These are phyloP conservation scores for Lonchura striata DNA, from an alignment of 2,113 vertebrate genomes.

Conservation along the genomic window DNA sequence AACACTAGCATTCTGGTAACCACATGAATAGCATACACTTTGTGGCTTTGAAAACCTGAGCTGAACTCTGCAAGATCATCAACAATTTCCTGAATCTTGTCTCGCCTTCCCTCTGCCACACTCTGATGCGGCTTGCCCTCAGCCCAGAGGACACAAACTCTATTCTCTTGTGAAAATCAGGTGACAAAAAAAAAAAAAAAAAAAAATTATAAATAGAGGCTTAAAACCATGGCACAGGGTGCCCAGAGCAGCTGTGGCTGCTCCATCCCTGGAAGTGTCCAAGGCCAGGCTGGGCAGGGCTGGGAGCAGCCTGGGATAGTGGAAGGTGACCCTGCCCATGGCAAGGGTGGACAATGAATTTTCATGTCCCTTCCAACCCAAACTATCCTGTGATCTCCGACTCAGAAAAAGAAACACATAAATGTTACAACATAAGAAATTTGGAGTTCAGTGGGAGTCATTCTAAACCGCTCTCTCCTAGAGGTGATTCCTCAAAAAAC, in stretches of 20 bases:
- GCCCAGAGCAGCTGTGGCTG: background rate
- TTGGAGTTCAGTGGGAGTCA: background rate
- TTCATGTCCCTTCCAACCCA: background rate
- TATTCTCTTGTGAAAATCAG: background rate
- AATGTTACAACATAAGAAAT: background rate
- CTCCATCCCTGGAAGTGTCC: background rate
- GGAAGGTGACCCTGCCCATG: background rate
- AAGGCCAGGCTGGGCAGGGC: accelerated
- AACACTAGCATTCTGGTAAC: background rate
- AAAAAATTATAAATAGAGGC: too few species aligned
- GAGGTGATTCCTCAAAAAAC: background rate
- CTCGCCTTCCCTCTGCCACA: background rate
- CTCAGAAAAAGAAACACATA: background rate
- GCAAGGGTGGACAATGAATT: accelerated
- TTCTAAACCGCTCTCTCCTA: background rate
- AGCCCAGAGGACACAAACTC: background rate
- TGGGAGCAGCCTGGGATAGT: accelerated
- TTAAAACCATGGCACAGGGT: background rate
- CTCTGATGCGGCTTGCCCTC: background rate
- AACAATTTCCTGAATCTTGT: background rate
- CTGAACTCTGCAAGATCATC: background rate
- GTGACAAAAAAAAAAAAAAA: too few species aligned
- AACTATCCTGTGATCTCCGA: background rate
- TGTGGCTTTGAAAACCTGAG: constrained; percentile 2
- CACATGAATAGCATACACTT: background rate